phyloP scores from a whole-genome alignment of 1,140 invertebrate genomes.

The Drosophila punjabiensis region DNA sequence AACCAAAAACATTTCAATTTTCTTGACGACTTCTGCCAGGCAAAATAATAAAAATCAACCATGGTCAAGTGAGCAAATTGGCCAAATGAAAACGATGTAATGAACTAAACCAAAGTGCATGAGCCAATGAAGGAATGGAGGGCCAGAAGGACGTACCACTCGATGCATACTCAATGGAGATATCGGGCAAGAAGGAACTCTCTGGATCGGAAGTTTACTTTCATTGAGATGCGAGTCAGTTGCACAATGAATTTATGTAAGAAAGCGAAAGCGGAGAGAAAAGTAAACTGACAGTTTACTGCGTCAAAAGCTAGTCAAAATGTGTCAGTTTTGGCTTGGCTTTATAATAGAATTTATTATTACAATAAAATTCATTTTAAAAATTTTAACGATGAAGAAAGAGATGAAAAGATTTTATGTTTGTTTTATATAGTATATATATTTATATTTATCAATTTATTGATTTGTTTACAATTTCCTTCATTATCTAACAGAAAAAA shows the following conservation, averaged over 20 bases:
- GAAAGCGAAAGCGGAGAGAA: not conserved
- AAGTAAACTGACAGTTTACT: not conserved
- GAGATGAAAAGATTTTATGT: not conserved
- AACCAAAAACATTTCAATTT: slow-evolving; percentile 65
- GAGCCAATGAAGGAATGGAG: slow-evolving; percentile 14
- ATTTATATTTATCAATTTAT: no score
- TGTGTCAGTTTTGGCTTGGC: not conserved
- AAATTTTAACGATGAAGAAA: not conserved
- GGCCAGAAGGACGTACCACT: slow-evolving; percentile 3
- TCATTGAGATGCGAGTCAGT: slow-evolving; percentile 28
- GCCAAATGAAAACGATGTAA: slow-evolving; percentile 62
- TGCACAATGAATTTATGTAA: slow-evolving; percentile 22
- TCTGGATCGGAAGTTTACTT: slow-evolving; percentile 14
- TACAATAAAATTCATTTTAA: not conserved
- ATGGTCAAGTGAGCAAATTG: slow-evolving; percentile 64
- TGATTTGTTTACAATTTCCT: no score
- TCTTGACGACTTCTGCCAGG: slow-evolving; percentile 29
- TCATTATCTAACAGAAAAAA: not conserved
- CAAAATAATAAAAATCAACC: slow-evolving; percentile 51
- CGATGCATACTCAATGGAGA: slow-evolving; percentile 36
- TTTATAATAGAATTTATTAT: not conserved
- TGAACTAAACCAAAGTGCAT: slow-evolving; percentile 61
- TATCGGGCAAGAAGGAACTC: not conserved
- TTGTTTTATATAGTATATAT: no score
- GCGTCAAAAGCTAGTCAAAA: slow-evolving; percentile 2